phyloP scores from a whole-genome alignment of 2,888 invertebrate species.

The Andricus quercusramuli region DNA sequence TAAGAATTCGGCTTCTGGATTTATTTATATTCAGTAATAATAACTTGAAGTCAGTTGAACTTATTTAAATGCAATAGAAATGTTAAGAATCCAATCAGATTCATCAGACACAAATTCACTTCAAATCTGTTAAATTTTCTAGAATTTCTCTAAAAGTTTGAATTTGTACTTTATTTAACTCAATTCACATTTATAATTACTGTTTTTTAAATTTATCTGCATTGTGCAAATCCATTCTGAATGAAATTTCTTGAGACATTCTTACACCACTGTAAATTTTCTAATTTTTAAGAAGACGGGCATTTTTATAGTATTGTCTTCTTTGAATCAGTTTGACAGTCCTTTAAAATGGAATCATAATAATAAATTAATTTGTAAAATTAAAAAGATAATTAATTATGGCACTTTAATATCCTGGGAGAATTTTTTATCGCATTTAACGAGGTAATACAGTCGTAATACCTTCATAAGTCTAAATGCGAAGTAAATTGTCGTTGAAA shows the following conservation, averaged over 20 bases:
- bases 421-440: not conserved
- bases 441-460: constrained; percentile 10
- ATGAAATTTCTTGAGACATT: not conserved
- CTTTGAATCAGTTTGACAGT: not conserved
- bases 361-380: not conserved
- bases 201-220: too few relatives aligned
- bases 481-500: constrained; percentile 26
- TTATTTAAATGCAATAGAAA: too few relatives aligned
- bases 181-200: too few relatives aligned
- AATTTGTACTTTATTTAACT: too few relatives aligned
- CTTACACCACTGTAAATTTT: not conserved
- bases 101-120: too few relatives aligned
- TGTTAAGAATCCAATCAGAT: too few relatives aligned
- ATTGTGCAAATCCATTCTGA: too few relatives aligned
- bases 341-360: not conserved
- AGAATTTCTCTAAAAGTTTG: too few relatives aligned
- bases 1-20: too few relatives aligned
- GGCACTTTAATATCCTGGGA: not conserved
- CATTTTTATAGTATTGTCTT: not conserved
- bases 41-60: too few relatives aligned
- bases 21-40: too few relatives aligned
- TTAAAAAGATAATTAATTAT: not conserved
- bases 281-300: not conserved
- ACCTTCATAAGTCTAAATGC: constrained; percentile 19
- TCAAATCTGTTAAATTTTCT: too few relatives aligned